Evolutionary conservation across 2,797 vertebrate species (phyloP).

Genomic region (Enteromius trimaculatus): DNA sequence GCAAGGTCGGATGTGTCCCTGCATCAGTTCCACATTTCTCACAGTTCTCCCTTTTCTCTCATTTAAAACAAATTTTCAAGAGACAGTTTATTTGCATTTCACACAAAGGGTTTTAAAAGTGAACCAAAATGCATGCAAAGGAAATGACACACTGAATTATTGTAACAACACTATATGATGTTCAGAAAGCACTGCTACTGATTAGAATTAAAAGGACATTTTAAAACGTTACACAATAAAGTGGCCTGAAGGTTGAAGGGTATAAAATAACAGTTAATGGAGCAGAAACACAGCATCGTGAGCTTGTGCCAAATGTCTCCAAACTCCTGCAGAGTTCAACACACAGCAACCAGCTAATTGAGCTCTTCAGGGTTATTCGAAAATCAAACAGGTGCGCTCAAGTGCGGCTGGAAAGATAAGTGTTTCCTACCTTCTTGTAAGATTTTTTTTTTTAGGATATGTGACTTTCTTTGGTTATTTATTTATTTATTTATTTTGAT

Average conservation of each 20-base stretch:
- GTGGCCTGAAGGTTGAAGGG: neutral
- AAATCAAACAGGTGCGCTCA: neutral
- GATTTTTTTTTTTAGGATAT: neutral
- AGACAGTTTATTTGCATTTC: neutral
- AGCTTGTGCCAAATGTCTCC: neutral
- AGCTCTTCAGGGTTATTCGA: neutral
- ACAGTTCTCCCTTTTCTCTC: neutral
- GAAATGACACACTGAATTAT: neutral
- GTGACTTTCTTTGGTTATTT: neutral
- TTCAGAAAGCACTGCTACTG: neutral
- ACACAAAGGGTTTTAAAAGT: neutral
- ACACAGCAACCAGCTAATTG: neutral
- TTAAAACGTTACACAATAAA: constrained; percentile 26
- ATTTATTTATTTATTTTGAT: neutral
- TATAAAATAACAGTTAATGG: neutral
- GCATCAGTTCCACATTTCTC: neutral
- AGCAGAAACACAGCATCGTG: neutral
- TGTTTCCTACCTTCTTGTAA: neutral
- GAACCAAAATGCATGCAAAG: neutral
- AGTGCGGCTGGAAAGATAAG: neutral
- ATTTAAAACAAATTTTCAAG: neutral
- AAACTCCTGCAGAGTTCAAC: neutral
- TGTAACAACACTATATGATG: neutral
- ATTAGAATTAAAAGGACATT: neutral
- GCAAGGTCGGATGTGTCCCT: neutral